These are phyloP conservation scores for Pterocles gutturalis DNA, from an alignment of 2,113 vertebrate genomes.

Conservation along the genomic window DNA sequence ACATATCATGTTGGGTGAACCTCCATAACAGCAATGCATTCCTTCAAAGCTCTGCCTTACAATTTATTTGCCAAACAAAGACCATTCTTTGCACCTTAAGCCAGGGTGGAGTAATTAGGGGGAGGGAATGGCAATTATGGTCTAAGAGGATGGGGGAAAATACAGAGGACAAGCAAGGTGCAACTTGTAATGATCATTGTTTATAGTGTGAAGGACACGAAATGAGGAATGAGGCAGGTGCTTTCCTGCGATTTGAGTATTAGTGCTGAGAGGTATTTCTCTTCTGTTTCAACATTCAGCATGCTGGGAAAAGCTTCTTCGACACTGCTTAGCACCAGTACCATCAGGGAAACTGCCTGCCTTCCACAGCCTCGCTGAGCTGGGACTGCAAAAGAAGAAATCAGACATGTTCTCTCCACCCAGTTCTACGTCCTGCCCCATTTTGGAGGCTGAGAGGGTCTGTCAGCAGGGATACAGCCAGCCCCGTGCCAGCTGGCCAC, in stretches of 20 bases:
- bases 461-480: accelerated
- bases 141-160: constrained; percentile 41
- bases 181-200: constrained; percentile 7
- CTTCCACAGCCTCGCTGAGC: neutral
- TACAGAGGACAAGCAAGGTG: neutral
- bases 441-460: neutral
- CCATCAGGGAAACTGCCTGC: neutral
- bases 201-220: neutral
- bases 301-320: neutral
- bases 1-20: neutral
- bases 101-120: constrained; percentile 58
- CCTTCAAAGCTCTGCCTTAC: constrained; percentile 14
- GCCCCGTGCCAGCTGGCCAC: accelerated
- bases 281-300: neutral
- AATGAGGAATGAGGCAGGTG: neutral
- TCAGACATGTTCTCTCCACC: neutral
- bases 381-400: neutral
- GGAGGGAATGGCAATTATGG: constrained; percentile 35
- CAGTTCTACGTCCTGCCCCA: neutral
- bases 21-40: neutral
- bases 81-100: constrained; percentile 37
- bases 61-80: constrained; percentile 44
- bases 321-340: neutral
- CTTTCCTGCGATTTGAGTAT: neutral
- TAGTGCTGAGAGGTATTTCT: neutral